Conservation (phyloP, 2,888 invertebrate species). For the Sarcophaga variegata region DNA sequence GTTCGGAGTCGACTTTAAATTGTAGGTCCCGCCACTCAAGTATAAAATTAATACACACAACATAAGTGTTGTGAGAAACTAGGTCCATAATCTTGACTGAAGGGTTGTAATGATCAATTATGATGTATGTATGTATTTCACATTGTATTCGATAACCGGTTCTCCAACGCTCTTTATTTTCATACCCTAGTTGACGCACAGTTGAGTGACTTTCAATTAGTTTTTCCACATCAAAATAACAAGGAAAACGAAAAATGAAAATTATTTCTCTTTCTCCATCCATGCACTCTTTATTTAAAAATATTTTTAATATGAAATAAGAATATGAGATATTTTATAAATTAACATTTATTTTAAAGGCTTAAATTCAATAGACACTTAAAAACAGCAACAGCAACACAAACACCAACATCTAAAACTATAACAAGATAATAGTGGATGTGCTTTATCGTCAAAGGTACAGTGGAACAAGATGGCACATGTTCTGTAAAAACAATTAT, state of each 20-base stretch:
- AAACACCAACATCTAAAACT: neutral
- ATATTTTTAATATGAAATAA: conserved; percentile 18
- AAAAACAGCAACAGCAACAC: conserved; percentile 6
- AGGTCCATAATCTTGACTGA: too few relatives aligned
- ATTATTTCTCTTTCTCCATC: neutral
- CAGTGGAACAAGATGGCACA: neutral
- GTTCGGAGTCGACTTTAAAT: too few relatives aligned
- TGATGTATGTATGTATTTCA: too few relatives aligned
- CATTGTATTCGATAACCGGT: too few relatives aligned
- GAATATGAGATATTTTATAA: conserved; percentile 57
- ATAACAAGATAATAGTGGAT: neutral
- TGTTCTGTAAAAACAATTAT: too few relatives aligned
- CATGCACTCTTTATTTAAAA: conserved; percentile 8
- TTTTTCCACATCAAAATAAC: conserved; percentile 69
- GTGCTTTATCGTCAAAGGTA: neutral
- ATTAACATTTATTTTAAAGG: conserved; percentile 66
- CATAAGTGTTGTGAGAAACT: too few relatives aligned
- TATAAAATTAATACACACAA: too few relatives aligned
- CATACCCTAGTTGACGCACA: conserved; percentile 1
- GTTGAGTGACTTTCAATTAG: conserved; percentile 81
- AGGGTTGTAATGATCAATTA: too few relatives aligned
- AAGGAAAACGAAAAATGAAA: neutral
- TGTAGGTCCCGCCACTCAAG: too few relatives aligned
- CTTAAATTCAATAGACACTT: conserved; percentile 57
- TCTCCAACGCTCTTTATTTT: too few relatives aligned